Evolutionary conservation across 1,140 invertebrate species (phyloP), one percentile per base, ranked within the genome.

Genomic region (Calycopis cecrops): DNA sequence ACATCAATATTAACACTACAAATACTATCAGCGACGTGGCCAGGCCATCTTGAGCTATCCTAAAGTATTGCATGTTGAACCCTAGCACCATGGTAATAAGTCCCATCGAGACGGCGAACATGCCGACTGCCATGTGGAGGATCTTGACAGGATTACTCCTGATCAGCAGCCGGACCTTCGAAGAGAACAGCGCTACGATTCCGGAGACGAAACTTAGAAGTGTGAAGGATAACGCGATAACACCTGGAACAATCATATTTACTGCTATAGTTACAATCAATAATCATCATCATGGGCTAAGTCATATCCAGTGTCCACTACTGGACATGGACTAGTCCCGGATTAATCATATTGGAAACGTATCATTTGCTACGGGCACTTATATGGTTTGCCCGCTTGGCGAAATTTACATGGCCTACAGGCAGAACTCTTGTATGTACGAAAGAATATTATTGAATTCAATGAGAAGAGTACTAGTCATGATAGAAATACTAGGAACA

Each of bases 71-170:
- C 74, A 76, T 87, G 54, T 85, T 71, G 44, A 87, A 83, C 0
- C 82, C 84, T 50, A 87, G 70, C 1, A 61, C 55, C 58, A 85
- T 78, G 1, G 82, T 76, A 8, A 87, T 65, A 37, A 85, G 80
- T 4, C 84, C 84, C 76, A 85, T 78, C 21, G 66, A 62, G 0
- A 87, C 35, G 3, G 79, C 75, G 35, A 83, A 77, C 28, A 87
- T 56, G 16, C 80, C 84, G 6, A 85, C 69, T 4, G 71, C 68
- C 10, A 85, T 67, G 52, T 87, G 84, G 9, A 79, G 47, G 9
- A 87, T 81, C 55, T 85, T 84, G 12, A 84, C 63, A 6, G 82
- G 84, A 18, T 78, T 75, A 51, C 65, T 79, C 44, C 68, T 82
- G 16, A 87, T 65, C 49, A 77, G 57, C 48, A 87, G 55, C 6